Evolutionary conservation across 2,888 invertebrate genomes (phyloP), one percentile per base, ranked within the genome.

Genomic region (Xanthorhoe spadicearia): DNA sequence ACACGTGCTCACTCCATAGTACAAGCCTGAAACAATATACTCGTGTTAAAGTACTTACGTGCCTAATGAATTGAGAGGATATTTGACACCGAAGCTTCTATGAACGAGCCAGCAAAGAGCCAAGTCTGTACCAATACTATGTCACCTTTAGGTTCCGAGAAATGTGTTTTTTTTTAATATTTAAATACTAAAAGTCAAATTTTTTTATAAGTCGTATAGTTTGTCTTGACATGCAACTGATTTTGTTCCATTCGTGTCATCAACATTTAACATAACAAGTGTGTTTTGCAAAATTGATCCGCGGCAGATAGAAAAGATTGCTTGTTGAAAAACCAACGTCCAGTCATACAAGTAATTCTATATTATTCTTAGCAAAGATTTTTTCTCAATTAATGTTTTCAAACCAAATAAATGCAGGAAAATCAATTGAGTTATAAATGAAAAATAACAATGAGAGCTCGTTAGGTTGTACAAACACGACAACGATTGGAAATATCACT

Each of bases 1-100:
- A 77, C 96, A 97, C 78, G 97, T 97, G 86, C 96, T 96, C 32
- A 96, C 96, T 61, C 96, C 97, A 79, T 97, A 97, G 86, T 97
- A 97, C 77, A 97, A 92, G 90, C 96, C 97, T 97, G 92, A 52
- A 89, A 90, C 73, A 73, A 64, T 32, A 23, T 19, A 5, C 9
- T n/a, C 10, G 35, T 50, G 17, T 59, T 35, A 38, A 53, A 53
- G 15, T 4, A 23, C 2, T 23, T 17, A 38, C 5, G 2, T 38
- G 0, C 15, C 28, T 28, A 28, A 46, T 23, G 6, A 9, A 56
- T 7, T 54, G 6, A 19, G 13, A 43, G 38, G 35, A 19, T 19
- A 48, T 17, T 43, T n/a, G 6, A 10, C 23, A 2, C 23, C 48
- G 48, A 48, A 17, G 17, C 17, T 17, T 46, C 17, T 48, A 7